phyloP scores from a whole-genome alignment of 2,113 vertebrate genomes.

The Neodontobutis hainanensis region DNA sequence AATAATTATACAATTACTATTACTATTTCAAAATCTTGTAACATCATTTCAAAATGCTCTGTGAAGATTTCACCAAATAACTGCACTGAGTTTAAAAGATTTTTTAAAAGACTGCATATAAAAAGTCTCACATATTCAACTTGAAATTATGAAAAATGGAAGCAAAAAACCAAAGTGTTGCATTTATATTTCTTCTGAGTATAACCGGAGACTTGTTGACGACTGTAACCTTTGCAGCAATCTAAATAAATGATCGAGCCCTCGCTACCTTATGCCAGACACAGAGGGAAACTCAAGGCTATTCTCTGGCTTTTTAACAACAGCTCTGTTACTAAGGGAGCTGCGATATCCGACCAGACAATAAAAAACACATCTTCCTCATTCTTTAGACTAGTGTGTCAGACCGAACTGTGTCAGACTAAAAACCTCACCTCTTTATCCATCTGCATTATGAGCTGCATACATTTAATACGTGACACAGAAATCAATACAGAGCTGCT shows the following conservation, averaged over 20 bases:
- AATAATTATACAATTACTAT: too few species aligned
- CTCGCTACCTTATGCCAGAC: constrained; percentile 2
- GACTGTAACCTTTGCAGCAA: neutral
- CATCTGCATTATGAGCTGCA: constrained; percentile 34
- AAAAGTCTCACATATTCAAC: too few species aligned
- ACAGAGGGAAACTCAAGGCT: constrained; percentile 19
- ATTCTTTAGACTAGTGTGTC: neutral
- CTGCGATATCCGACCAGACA: neutral
- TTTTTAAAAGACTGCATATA: too few species aligned
- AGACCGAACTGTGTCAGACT: too few species aligned
- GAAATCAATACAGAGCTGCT: constrained; percentile 53
- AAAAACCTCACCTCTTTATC: constrained; percentile 38
- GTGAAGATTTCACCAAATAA: too few species aligned
- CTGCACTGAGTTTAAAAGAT: too few species aligned
- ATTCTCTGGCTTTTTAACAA: constrained; percentile 4
- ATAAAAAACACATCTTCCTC: neutral
- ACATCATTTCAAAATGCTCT: too few species aligned
- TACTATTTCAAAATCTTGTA: too few species aligned
- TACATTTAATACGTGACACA: constrained; percentile 15
- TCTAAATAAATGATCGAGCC: neutral
- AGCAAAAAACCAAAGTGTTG: neutral
- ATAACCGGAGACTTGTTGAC: neutral
- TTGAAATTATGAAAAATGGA: too few species aligned
- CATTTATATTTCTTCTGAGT: too few species aligned
- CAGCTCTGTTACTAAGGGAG: neutral